Evolutionary conservation across 1,140 invertebrate species (phyloP).

Genomic region (Manduca sexta): DNA sequence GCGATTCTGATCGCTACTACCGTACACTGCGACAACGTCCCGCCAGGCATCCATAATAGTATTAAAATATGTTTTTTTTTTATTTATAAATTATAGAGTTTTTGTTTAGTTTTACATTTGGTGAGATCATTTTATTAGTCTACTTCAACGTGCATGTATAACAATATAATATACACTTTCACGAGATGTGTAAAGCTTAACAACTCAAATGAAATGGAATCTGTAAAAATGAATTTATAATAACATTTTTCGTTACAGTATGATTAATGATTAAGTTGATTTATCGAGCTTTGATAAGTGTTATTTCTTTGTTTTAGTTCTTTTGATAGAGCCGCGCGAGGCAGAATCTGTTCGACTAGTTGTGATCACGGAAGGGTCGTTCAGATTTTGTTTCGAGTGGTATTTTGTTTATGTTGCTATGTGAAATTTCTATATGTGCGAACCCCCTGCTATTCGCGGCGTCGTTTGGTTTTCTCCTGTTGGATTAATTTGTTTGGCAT

Average conservation of each 20-base stretch:
- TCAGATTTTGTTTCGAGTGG: constrained; percentile 7
- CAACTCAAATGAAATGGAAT: constrained; percentile 24
- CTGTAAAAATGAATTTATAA: constrained; percentile 23
- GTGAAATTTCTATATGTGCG: background rate
- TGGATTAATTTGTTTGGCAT: no score
- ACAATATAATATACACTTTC: constrained; percentile 1
- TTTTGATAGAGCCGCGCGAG: constrained; percentile 4
- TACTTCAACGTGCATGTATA: background rate
- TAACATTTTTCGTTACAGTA: constrained; percentile 23
- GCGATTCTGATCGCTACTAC: no score
- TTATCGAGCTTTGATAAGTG: constrained; percentile 28
- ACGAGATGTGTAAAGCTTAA: constrained; percentile 7
- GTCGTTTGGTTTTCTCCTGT: no score
- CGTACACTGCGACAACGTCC: constrained; percentile 12
- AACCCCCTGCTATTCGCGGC: no score
- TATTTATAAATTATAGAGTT: constrained; percentile 23
- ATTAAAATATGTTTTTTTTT: constrained; percentile 21
- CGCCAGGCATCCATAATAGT: constrained; percentile 24
- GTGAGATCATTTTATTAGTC: constrained; percentile 11
- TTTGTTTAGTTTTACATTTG: constrained; percentile 9
- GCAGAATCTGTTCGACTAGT: constrained; percentile 9
- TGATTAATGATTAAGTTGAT: constrained; percentile 35
- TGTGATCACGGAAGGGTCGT: background rate
- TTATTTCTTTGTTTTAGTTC: constrained; percentile 24
- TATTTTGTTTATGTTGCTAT: background rate